A percentile compares a stretch with the other conserved stretches of the same genome.
phyloP scores from a whole-genome alignment of 1,140 invertebrate species.

The Ectropis grisescens region DNA sequence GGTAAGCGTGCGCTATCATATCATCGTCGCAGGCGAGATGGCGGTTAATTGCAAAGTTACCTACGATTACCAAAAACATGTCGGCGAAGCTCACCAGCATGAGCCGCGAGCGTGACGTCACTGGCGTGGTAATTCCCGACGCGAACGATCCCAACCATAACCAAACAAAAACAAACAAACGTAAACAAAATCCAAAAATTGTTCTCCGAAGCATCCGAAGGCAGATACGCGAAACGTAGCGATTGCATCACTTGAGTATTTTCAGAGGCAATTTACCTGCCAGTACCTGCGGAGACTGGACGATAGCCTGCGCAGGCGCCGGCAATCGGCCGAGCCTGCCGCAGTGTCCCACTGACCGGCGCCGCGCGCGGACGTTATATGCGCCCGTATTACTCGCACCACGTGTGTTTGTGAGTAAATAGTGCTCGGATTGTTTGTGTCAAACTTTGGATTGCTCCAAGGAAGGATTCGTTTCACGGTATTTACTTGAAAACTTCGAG shows the following conservation, averaged over 20 bases:
- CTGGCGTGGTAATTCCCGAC: too few relatives aligned
- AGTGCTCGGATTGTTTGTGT: slow-evolving; percentile 27
- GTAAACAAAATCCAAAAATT: slow-evolving; percentile 7
- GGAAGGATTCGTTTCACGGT: slow-evolving; percentile 18
- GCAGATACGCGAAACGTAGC: slow-evolving; percentile 20
- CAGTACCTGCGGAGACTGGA: slow-evolving; percentile 15
- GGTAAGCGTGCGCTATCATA: too few relatives aligned
- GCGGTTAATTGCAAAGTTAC: too few relatives aligned
- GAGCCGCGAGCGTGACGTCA: too few relatives aligned
- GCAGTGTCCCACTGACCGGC: slow-evolving; percentile 35
- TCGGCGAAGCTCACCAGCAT: too few relatives aligned
- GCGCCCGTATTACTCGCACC: slow-evolving; percentile 11
- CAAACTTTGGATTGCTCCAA: slow-evolving; percentile 35
- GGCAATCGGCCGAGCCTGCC: slow-evolving; percentile 14
- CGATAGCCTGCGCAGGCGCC: slow-evolving; percentile 25
- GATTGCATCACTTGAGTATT: slow-evolving; percentile 27
- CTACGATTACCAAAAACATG: too few relatives aligned
- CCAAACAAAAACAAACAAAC: too few relatives aligned
- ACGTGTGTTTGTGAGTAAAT: slow-evolving; percentile 49
- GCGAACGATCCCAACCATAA: too few relatives aligned
- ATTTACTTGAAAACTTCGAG: slow-evolving; percentile 9
- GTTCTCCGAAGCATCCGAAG: slow-evolving; percentile 9
- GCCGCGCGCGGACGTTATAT: slow-evolving; percentile 21
- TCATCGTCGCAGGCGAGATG: too few relatives aligned
- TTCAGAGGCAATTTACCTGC: slow-evolving; percentile 43